Conservation (phyloP, 2,113 vertebrate genomes). For the Atractosteus spatula region DNA sequence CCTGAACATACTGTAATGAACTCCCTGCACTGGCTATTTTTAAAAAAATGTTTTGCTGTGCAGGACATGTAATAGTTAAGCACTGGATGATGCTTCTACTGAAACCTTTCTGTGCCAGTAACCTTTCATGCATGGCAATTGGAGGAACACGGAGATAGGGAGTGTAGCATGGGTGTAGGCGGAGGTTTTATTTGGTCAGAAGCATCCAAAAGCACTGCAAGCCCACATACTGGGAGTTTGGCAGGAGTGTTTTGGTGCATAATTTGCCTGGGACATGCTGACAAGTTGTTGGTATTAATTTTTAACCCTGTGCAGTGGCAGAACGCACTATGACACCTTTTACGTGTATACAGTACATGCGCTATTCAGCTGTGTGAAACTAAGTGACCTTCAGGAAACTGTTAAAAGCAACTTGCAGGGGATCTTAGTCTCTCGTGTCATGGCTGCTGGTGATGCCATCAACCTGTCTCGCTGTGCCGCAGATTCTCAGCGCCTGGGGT, state of each 20-base stretch:
- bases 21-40: no score
- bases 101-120: neutral
- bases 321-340: no score
- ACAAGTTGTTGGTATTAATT: neutral
- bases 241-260: constrained; percentile 1
- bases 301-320: neutral
- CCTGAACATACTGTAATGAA: no score
- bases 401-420: no score
- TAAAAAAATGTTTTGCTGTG: neutral
- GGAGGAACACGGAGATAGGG: neutral
- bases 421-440: no score
- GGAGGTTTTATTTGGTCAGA: neutral
- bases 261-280: neutral
- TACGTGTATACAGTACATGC: no score
- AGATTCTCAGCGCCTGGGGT: no score
- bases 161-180: neutral
- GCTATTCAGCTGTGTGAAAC: no score
- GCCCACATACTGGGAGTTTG: neutral
- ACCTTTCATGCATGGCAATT: constrained; percentile 4
- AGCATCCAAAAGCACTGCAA: constrained; percentile 5
- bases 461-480: no score
- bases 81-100: neutral
- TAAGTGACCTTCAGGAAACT: no score
- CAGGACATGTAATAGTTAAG: neutral
- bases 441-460: no score